Percentiles rank a stretch among this genome's conserved stretches.
Evolutionary conservation across 2,113 vertebrate species (phyloP).

Genomic region (Coreoperca whiteheadi): DNA sequence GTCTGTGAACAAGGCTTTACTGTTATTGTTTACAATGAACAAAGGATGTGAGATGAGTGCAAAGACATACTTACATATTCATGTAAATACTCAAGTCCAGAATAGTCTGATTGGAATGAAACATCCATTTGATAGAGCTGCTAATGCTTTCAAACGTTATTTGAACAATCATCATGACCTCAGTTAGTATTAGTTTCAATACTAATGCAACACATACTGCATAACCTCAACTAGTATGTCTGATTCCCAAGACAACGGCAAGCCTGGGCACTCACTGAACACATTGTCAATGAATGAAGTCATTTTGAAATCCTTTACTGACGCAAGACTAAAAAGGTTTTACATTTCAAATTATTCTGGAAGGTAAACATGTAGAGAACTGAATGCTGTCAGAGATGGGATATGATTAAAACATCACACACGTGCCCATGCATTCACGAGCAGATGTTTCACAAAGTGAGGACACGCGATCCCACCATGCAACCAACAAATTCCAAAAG

Average conservation of each 20-base stretch:
- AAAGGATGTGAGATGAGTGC: conserved; percentile 58
- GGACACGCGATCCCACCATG: accelerated
- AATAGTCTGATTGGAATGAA: conserved; percentile 24
- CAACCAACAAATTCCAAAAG: not conserved
- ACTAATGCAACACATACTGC: no score
- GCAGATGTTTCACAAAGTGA: not conserved
- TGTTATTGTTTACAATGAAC: conserved; percentile 79
- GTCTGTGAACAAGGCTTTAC: conserved; percentile 67
- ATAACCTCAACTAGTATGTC: not conserved
- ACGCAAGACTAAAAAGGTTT: not conserved
- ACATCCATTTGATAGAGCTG: conserved; percentile 26
- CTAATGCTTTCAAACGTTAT: conserved; percentile 15
- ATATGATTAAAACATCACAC: not conserved
- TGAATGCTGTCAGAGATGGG: conserved; percentile 11
- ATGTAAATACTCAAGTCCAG: conserved; percentile 44
- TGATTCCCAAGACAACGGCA: not conserved
- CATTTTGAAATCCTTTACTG: conserved; percentile 6
- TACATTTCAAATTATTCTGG: not conserved
- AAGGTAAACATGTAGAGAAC: conserved; percentile 16
- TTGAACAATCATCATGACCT: conserved; percentile 8
- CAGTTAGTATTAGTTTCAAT: not conserved
- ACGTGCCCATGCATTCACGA: not conserved
- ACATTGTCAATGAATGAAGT: conserved; percentile 10
- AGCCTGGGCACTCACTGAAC: not conserved
- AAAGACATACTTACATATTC: conserved; percentile 63